Percentiles rank a stretch among this genome's conserved stretches.
phyloP scores from a whole-genome alignment of 2,113 vertebrate species.

The Philantomba maxwellii region DNA sequence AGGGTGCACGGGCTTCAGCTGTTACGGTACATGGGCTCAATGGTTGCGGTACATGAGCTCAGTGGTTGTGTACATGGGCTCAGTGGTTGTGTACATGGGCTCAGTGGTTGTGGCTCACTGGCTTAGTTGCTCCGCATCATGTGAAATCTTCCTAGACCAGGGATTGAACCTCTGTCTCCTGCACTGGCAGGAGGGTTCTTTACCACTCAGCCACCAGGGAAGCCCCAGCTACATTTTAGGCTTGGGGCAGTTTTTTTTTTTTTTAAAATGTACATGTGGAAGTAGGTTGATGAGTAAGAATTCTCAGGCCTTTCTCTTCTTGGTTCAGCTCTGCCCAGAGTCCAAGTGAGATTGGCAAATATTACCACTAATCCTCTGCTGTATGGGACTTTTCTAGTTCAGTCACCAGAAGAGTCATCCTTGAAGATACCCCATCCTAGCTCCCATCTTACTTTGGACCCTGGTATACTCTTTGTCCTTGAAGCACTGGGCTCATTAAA shows the following conservation, averaged over 20 bases:
- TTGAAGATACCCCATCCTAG: not conserved
- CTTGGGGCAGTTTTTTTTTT: not conserved
- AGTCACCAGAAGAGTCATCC: not conserved
- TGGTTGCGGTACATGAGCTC: too few species aligned
- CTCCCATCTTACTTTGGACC: not conserved
- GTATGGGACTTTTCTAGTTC: not conserved
- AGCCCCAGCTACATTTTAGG: not conserved
- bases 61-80: too few species aligned
- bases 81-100: too few species aligned
- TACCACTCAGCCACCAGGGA: not conserved
- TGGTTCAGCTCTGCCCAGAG: not conserved
- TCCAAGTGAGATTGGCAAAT: not conserved
- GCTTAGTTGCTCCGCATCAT: not conserved
- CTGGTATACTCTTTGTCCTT: not conserved
- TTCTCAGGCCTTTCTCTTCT: not conserved
- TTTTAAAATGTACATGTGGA: not conserved
- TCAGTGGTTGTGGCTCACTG: too few species aligned
- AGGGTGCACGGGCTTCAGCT: not conserved
- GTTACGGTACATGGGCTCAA: too few species aligned
- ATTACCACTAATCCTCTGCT: not conserved
- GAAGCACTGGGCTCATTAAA: not conserved
- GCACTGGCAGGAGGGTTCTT: not conserved
- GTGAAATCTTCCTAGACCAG: not conserved
- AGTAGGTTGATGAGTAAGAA: not conserved
- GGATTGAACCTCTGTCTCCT: not conserved